A percentile compares a stretch with the other conserved stretches of the same genome.
Conservation (phyloP, 2,888 invertebrate genomes). For the Stenoptilia bipunctidactyla region DNA sequence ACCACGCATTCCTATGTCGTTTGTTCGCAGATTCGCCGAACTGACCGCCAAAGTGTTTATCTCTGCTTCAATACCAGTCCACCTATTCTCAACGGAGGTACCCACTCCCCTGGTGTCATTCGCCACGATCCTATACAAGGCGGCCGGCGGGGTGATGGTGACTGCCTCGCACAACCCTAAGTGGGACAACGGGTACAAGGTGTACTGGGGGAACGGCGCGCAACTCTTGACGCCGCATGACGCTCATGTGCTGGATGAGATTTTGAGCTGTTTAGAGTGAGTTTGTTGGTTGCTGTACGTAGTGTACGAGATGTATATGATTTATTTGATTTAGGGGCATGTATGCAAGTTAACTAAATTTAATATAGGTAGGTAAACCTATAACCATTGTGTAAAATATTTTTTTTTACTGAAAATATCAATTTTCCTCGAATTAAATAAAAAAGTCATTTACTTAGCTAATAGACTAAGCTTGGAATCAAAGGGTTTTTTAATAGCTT, state of each 20-base stretch:
- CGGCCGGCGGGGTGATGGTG: conserved; percentile 91
- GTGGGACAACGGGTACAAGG: conserved; percentile 92
- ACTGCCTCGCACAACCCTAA: conserved; percentile 97
- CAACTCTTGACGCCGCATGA: conserved; percentile 97
- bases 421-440: too few species aligned
- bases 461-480: too few species aligned
- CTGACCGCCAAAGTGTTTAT: conserved; percentile 88
- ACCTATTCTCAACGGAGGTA: conserved; percentile 82
- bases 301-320: too few species aligned
- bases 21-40: conserved; percentile 81
- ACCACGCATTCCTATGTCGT: too few species aligned
- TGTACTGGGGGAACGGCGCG: conserved; percentile 95
- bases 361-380: too few species aligned
- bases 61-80: conserved; percentile 80
- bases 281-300: conserved; percentile 21
- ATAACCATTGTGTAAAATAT: too few species aligned
- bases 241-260: conserved; percentile 83
- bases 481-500: too few species aligned
- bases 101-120: conserved; percentile 97
- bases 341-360: too few species aligned
- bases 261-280: conserved; percentile 79
- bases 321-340: too few species aligned
- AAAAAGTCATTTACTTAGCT: too few species aligned
- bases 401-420: too few species aligned
- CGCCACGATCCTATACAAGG: conserved; percentile 78